Conservation (phyloP, 2,113 vertebrate species). For the Oxyruncus cristatus region DNA sequence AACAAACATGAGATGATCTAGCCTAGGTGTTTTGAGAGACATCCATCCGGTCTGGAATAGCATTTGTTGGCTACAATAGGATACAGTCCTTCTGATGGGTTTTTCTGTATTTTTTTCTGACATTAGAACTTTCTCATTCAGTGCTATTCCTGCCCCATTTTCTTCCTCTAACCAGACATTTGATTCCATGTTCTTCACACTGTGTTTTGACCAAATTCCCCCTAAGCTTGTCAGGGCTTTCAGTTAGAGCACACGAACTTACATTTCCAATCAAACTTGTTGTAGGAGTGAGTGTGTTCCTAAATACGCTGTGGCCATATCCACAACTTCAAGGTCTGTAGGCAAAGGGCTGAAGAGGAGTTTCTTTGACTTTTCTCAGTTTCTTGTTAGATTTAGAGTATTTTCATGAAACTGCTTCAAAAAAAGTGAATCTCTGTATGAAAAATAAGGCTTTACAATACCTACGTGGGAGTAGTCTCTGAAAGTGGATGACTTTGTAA, state of each 20-base stretch:
- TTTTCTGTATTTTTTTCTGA: not conserved
- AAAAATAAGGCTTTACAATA: not conserved
- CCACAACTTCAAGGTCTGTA: not conserved
- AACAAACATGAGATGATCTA: not conserved
- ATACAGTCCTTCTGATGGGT: not conserved
- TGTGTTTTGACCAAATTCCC: not conserved
- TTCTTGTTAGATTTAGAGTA: not conserved
- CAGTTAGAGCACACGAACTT: not conserved
- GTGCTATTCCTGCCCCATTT: not conserved
- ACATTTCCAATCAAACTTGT: not conserved
- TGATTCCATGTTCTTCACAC: accelerated
- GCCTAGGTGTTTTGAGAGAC: not conserved
- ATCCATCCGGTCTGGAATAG: not conserved
- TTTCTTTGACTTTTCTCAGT: not conserved
- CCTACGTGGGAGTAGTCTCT: not conserved
- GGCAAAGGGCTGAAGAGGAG: not conserved
- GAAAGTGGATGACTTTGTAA: not conserved
- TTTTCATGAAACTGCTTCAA: not conserved
- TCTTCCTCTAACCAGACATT: not conserved
- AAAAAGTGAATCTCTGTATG: not conserved
- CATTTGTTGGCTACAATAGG: not conserved
- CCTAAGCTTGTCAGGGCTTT: not conserved
- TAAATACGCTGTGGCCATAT: not conserved
- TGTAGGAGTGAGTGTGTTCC: not conserved
- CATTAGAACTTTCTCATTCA: not conserved